Percentiles rank a stretch among this genome's conserved stretches.
Conservation (phyloP, 1,140 invertebrate genomes). For the Drosophila nebulosa region DNA sequence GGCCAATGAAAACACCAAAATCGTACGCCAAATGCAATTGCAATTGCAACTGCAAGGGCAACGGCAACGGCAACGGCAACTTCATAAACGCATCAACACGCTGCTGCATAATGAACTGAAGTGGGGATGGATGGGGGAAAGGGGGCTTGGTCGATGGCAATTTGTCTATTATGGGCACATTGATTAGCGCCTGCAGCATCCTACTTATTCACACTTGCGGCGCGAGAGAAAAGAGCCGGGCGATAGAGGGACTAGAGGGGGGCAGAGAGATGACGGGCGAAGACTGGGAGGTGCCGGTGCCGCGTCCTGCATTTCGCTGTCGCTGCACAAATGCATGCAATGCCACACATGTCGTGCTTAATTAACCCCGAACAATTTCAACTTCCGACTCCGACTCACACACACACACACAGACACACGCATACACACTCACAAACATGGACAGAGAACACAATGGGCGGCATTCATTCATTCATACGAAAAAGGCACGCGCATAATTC, state of each 20-base stretch:
- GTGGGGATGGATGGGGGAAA: not conserved
- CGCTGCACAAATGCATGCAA: constrained; percentile 64
- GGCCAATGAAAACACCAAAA: not conserved
- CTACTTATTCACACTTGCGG: constrained; percentile 61
- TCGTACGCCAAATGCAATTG: constrained; percentile 11
- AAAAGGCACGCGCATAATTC: constrained; percentile 67
- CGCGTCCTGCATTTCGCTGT: constrained; percentile 9
- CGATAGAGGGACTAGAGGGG: not conserved
- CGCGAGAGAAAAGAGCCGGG: too few species aligned
- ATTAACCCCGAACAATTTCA: constrained; percentile 78
- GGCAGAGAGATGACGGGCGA: constrained; percentile 3
- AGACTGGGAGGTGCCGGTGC: not conserved
- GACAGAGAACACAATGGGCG: constrained; percentile 13
- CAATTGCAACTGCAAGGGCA: not conserved
- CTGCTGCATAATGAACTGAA: constrained; percentile 57
- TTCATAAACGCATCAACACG: constrained; percentile 68
- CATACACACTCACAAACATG: constrained; percentile 2
- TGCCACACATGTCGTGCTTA: constrained; percentile 79
- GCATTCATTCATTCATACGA: constrained; percentile 19
- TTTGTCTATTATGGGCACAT: constrained; percentile 74
- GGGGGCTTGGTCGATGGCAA: constrained; percentile 15
- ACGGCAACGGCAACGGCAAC: constrained; percentile 22
- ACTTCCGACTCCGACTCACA: constrained; percentile 16
- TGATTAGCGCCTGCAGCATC: constrained; percentile 57
- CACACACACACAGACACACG: constrained; percentile 9